phyloP scores from a whole-genome alignment of 1,140 invertebrate genomes.

The Zaprionus vittiger region DNA sequence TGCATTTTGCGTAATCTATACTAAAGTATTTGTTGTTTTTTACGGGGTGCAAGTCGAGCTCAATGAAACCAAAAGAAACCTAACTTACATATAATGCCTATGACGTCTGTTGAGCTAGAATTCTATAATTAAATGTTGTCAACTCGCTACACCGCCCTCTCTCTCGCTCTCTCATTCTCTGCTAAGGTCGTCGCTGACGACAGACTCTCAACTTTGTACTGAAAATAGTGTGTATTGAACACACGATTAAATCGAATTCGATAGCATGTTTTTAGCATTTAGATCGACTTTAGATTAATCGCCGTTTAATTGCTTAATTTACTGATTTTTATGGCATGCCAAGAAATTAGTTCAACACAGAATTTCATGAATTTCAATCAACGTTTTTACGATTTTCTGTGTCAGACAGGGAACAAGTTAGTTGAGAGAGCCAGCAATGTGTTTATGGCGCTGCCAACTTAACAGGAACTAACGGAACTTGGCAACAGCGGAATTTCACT shows the following conservation, averaged over 20 bases:
- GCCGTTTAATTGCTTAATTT: background rate
- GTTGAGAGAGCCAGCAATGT: background rate
- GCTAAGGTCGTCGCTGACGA: slow-evolving; percentile 68
- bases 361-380: slow-evolving; percentile 3
- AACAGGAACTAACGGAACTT: background rate
- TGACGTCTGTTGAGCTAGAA: slow-evolving; percentile 47
- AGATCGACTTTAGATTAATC: slow-evolving; percentile 4
- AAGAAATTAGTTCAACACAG: slow-evolving; percentile 4
- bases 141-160: slow-evolving; percentile 23
- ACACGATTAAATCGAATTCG: slow-evolving; percentile 39
- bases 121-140: slow-evolving; percentile 54
- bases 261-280: slow-evolving; percentile 15
- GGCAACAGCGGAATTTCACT: background rate
- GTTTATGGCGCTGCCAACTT: background rate
- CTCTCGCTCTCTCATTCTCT: slow-evolving; percentile 16
- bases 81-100: slow-evolving; percentile 11
- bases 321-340: background rate
- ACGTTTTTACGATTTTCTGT: background rate
- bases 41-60: slow-evolving; percentile 43
- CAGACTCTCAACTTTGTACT: slow-evolving; percentile 26
- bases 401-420: background rate
- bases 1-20: slow-evolving; percentile 32
- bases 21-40: background rate
- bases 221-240: slow-evolving; percentile 23
- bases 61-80: slow-evolving; percentile 45